These are phyloP conservation scores for Peromyscus leucopus DNA, from an alignment of 2,113 vertebrate genomes.

Conservation along the genomic window DNA sequence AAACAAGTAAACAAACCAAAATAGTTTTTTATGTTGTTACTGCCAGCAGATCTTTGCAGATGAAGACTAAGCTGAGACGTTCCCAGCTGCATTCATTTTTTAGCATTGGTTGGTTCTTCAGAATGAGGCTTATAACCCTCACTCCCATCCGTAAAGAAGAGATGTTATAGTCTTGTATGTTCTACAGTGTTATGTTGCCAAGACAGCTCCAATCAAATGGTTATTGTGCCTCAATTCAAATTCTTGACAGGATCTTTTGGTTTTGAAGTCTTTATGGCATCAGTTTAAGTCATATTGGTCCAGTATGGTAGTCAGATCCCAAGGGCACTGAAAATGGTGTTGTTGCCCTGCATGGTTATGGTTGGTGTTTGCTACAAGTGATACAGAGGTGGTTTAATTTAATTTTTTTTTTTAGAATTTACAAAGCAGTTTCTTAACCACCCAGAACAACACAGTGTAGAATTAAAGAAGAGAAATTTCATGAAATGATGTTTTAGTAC, in stretches of 20 bases:
- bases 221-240: conserved; percentile 6
- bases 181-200: not conserved
- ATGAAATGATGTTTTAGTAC: not conserved
- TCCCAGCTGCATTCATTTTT: not conserved
- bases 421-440: not conserved
- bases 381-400: not conserved
- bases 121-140: not conserved
- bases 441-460: not conserved
- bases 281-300: not conserved
- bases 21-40: not conserved
- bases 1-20: not conserved
- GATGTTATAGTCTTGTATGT: not conserved
- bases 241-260: not conserved
- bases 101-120: not conserved
- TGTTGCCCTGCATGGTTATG: not conserved
- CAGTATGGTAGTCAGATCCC: not conserved
- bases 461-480: not conserved
- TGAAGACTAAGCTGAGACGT: not conserved
- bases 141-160: not conserved
- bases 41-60: not conserved
- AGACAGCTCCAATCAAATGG: not conserved
- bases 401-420: conserved; percentile 13
- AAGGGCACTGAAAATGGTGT: not conserved
- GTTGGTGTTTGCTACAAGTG: not conserved
- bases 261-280: not conserved